A percentile compares a stretch with the other conserved stretches of the same genome.
These are phyloP conservation scores for Diorhabda carinulata DNA, from an alignment of 1,140 invertebrate genomes.

Conservation along the genomic window DNA sequence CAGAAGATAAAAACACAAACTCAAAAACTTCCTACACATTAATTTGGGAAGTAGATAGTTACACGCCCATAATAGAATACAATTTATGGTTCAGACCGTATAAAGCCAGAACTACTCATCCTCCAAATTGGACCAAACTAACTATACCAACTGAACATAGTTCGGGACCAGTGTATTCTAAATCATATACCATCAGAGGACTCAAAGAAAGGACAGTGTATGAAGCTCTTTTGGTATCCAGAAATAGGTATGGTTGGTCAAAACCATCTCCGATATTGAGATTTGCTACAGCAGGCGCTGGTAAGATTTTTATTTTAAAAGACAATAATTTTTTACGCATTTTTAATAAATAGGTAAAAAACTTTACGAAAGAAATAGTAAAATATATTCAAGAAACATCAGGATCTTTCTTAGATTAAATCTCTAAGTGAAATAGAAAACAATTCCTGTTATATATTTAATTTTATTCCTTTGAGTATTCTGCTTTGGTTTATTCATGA, in stretches of 20 bases:
- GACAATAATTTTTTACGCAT: too few species aligned
- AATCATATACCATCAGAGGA: conserved; percentile 63
- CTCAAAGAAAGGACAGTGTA: conserved; percentile 63
- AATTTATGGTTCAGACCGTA: conserved; percentile 61
- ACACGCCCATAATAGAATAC: conserved; percentile 68
- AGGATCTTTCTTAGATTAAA: too few species aligned
- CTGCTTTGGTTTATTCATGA: too few species aligned
- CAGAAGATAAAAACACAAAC: conserved; percentile 42
- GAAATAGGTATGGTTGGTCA: conserved; percentile 70
- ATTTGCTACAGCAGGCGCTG: conserved; percentile 62
- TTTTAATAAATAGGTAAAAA: too few species aligned
- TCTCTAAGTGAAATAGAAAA: too few species aligned
- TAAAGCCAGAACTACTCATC: conserved; percentile 46
- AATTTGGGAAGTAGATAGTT: conserved; percentile 74
- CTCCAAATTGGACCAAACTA: conserved; percentile 60
- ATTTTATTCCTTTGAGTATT: too few species aligned
- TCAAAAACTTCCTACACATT: conserved; percentile 58
- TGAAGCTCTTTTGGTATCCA: conserved; percentile 64
- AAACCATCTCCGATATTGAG: conserved; percentile 59
- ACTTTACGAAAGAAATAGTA: too few species aligned
- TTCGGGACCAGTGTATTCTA: conserved; percentile 63
- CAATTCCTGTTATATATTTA: too few species aligned
- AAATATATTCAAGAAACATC: too few species aligned
- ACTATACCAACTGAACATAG: conserved; percentile 62
- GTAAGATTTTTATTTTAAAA: conserved; percentile 45